Conservation (phyloP, 2,113 vertebrate genomes). For the Penelope pileata region DNA sequence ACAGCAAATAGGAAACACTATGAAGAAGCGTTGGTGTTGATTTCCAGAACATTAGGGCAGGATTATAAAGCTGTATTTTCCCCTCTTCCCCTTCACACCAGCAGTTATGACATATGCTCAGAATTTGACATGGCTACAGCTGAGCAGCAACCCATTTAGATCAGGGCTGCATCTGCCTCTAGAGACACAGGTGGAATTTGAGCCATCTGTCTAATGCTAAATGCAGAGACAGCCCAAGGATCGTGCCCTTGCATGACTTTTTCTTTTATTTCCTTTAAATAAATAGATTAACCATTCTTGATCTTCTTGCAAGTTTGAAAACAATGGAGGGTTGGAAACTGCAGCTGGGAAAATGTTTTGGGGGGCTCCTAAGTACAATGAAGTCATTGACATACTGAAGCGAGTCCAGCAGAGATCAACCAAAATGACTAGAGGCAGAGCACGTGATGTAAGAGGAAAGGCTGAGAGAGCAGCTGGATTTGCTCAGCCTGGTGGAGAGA, state of each 20-base stretch:
- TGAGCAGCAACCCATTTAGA: constrained; percentile 32
- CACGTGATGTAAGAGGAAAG: not conserved
- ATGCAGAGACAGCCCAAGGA: not conserved
- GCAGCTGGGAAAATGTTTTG: constrained; percentile 12
- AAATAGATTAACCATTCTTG: constrained; percentile 5
- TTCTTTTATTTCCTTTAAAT: constrained; percentile 38
- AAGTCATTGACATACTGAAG: not conserved
- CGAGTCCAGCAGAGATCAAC: not conserved
- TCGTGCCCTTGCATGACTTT: constrained; percentile 7
- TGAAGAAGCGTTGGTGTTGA: not conserved
- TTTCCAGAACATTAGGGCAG: not conserved
- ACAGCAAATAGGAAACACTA: not conserved
- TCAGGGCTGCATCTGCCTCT: constrained; percentile 43
- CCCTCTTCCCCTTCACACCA: not conserved
- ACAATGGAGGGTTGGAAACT: constrained; percentile 5
- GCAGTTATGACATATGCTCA: constrained; percentile 44
- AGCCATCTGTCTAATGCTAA: constrained; percentile 59
- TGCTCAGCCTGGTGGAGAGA: not conserved
- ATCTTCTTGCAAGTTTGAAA: constrained; percentile 34
- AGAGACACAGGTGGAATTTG: constrained; percentile 62
- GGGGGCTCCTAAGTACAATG: not conserved
- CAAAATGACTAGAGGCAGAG: not conserved
- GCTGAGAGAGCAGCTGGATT: not conserved
- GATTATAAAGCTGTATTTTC: not conserved
- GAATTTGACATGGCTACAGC: not conserved